Conservation (phyloP, 2,113 vertebrate species). For the Ictalurus punctatus region DNA sequence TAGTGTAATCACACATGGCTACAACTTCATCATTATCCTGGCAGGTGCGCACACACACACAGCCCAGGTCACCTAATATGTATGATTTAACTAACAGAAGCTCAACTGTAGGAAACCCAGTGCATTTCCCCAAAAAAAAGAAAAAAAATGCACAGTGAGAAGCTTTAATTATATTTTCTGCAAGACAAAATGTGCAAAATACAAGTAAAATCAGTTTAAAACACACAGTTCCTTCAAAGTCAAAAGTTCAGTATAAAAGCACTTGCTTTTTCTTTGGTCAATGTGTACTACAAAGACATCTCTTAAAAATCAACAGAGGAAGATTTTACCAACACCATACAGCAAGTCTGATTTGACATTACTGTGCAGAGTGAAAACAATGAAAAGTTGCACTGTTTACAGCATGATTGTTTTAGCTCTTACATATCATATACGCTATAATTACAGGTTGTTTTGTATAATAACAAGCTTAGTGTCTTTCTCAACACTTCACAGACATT, state of each 20-base stretch:
- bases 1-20: background rate
- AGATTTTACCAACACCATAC: background rate
- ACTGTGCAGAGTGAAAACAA: background rate
- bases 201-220: background rate
- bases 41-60: background rate
- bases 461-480: background rate
- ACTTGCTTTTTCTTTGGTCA: background rate
- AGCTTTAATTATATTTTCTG: constrained; percentile 19
- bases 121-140: background rate
- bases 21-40: background rate
- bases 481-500: background rate
- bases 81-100: background rate
- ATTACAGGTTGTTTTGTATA: background rate
- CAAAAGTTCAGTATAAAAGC: background rate
- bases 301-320: background rate
- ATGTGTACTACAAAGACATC: background rate
- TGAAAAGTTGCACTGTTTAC: background rate
- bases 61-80: background rate
- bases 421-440: background rate
- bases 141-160: background rate
- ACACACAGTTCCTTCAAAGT: background rate
- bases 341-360: background rate
- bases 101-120: background rate
- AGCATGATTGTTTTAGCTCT: background rate
- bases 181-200: background rate